phyloP scores from a whole-genome alignment of 2,888 invertebrate genomes.

The Cryptocephalus primarius region DNA sequence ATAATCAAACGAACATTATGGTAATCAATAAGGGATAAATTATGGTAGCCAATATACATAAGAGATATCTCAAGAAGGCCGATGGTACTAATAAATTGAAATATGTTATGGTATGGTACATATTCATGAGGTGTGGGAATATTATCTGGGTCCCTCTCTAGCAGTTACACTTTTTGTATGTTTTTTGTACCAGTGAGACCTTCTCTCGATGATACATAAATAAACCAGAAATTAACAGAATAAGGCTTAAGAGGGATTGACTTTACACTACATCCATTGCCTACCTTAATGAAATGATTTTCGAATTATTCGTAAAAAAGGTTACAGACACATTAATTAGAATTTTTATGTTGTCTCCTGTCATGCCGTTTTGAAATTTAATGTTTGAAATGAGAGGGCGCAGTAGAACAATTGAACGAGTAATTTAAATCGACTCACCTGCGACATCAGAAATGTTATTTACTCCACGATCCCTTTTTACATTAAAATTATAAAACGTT shows the following conservation, averaged over 20 bases:
- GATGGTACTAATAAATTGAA: no score
- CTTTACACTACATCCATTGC: slow-evolving; percentile 10
- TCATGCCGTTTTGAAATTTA: slow-evolving; percentile 19
- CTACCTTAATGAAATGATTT: slow-evolving; percentile 12
- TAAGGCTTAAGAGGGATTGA: neutral
- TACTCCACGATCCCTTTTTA: neutral
- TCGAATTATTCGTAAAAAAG: slow-evolving; percentile 17
- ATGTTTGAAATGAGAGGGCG: slow-evolving; percentile 15
- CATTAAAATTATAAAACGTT: no score
- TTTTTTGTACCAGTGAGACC: no score
- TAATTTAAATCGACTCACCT: slow-evolving; percentile 10
- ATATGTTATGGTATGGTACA: no score
- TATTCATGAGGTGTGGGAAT: no score
- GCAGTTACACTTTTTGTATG: no score
- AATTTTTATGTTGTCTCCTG: slow-evolving; percentile 21
- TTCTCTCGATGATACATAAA: no score
- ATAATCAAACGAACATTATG: neutral
- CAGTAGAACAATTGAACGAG: slow-evolving; percentile 12
- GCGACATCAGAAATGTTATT: slow-evolving; percentile 5
- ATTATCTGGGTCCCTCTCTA: no score
- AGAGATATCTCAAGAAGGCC: no score
- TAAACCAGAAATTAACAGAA: neutral
- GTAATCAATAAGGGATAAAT: no score
- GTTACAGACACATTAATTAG: slow-evolving; percentile 20
- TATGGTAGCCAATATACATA: neutral